Evolutionary conservation across 37 sponge, comb jelly and placozoan species (phyloP), one percentile per base, ranked within the genome.

Genomic region (Halichondria panicea): DNA sequence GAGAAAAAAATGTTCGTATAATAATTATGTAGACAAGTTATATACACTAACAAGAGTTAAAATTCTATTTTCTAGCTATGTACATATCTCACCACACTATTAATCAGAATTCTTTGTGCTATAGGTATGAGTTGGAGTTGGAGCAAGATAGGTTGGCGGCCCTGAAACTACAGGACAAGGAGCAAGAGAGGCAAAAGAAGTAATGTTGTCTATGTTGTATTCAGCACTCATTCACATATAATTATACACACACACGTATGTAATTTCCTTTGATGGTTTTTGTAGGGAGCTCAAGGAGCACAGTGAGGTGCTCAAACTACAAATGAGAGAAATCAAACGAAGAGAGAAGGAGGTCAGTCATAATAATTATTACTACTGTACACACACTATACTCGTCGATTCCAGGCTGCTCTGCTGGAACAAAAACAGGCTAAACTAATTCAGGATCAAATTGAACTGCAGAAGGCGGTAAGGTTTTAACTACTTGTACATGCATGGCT

Each of bases 311-410:
- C 75, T 94, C 0, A 46, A 83, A 62, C 32, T 21, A 34, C 95
- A 94, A 70, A 79, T 94, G 81, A 68, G 44, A 37, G 95, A 91
- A 62, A 71, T 94, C 32, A 94, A 58, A 42, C 43, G 13, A 11
- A 83, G 82, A 27, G 92, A 94, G 41, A 85, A 79, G 40, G 95
- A 94, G 77, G 88, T 87, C 55, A 9, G 28, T 6, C 7, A 3
- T n/a, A n/a, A n/a, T n/a, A n/a, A n/a, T n/a, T n/a, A n/a, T n/a
- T n/a, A n/a, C n/a, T n/a, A n/a, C n/a, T n/a, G n/a, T n/a, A n/a
- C n/a, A n/a, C n/a, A n/a, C n/a, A n/a, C n/a, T n/a, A n/a, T n/a
- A n/a, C n/a, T n/a, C n/a, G n/a, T n/a, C n/a, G 4, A 24, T 44
- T 54, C 0, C 50, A 87, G 89, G 88, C 92, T 31, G 82, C 81